Evolutionary conservation across 2,888 invertebrate species (phyloP), one percentile per base, ranked within the genome.

Genomic region (Crioceris asparagi): DNA sequence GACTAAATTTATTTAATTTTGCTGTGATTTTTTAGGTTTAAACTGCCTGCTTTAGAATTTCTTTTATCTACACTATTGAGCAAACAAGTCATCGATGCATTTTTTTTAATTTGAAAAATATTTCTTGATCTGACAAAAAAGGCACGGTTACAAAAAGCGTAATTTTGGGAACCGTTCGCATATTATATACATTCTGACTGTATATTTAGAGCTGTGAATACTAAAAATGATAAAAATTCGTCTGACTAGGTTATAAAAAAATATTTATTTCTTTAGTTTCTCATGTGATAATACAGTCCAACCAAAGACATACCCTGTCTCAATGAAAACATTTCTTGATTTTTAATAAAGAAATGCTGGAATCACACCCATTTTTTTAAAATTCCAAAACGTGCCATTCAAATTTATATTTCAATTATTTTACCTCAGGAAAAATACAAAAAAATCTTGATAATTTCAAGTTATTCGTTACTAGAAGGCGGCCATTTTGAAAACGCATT

Each of bases 151-250:
- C 44, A 50, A 50, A n/a, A n/a, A n/a, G n/a, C n/a, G n/a, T n/a
- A n/a, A 46, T 53, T 51, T 56, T 46, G 56, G 52, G 52, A 55
- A 55, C 56, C 57, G 58, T 54, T 50, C 32, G 16, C 4, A 14
- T 12, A 17, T 2, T 25, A 26, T 17, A 51, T 48, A 49, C 51
- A 57, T 59, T 57, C 50, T 57, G 62, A 62, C 63, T 63, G 62
- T 61, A 60, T 60, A 57, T 62, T 59, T 61, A 60, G 66, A 63
- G 66, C 66, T 66, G 66, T 66, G 66, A 63, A 54, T 57, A 52
- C 48, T 46, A 42, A 47, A 10, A 15, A 29, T n/a, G 11, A 50
- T 49, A 48, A 51, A 49, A 52, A 57, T 52, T 59, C 53, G 61
- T 61, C 61, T 60, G 61, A 61, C 55, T 61, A 61, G 60, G 57